These are phyloP conservation scores for Drosophila quinaria DNA, from an alignment of 2,888 invertebrate genomes.

Conservation along the genomic window DNA sequence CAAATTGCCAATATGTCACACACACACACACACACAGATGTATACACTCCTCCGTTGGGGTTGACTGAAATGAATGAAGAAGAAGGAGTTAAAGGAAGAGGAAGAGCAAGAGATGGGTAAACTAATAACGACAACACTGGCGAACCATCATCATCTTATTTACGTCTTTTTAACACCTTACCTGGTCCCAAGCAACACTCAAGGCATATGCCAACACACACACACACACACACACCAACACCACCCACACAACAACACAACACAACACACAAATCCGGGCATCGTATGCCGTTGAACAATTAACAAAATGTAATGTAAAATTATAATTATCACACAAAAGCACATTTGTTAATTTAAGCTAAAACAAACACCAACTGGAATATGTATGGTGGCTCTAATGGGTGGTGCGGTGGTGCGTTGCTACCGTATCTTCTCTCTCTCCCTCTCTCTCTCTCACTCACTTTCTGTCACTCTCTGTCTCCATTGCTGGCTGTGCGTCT, in stretches of 20 bases:
- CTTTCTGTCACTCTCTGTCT: not conserved
- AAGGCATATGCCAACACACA: conserved; percentile 20
- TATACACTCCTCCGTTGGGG: conserved; percentile 47
- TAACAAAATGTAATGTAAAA: conserved; percentile 85
- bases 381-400: conserved; percentile 14
- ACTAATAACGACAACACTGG: conserved; percentile 66
- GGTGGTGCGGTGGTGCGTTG: conserved; percentile 12
- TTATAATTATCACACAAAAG: conserved; percentile 84
- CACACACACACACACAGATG: conserved; percentile 22
- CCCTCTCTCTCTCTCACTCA: not conserved
- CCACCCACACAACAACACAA: not conserved
- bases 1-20: conserved; percentile 81
- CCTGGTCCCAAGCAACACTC: conserved; percentile 31
- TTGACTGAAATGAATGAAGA: conserved; percentile 28
- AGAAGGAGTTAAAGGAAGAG: not conserved
- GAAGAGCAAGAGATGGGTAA: conserved; percentile 34
- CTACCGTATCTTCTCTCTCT: not conserved
- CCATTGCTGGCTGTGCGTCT: conserved; percentile 34
- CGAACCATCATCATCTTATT: conserved; percentile 75
- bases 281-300: conserved; percentile 79
- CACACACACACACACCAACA: conserved; percentile 19
- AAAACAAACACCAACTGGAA: conserved; percentile 65
- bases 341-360: conserved; percentile 84
- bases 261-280: conserved; percentile 37
- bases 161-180: conserved; percentile 79